Percentiles rank a stretch among this genome's conserved stretches.
Evolutionary conservation across 2,113 vertebrate genomes (phyloP).

Genomic region (Pipra filicauda): DNA sequence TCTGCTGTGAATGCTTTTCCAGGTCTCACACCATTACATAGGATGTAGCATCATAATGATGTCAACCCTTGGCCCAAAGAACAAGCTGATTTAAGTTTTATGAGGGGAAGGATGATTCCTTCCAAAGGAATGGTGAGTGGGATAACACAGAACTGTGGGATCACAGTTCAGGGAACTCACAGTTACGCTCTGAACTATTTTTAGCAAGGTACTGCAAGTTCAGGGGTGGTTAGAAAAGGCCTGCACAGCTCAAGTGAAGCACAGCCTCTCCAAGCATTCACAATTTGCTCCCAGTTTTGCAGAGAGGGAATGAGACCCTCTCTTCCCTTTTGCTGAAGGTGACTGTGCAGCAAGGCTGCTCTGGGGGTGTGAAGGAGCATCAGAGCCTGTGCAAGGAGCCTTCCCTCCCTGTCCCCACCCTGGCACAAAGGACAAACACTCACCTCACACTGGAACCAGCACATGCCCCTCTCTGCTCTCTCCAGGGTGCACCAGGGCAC

Average conservation of each 20-base stretch:
- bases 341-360: not conserved
- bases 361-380: not conserved
- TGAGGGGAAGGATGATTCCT: constrained; percentile 63
- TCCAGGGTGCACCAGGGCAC: not conserved
- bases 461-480: not conserved
- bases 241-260: not conserved
- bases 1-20: constrained; percentile 60
- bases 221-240: not conserved
- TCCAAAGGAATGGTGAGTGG: constrained; percentile 58
- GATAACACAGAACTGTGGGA: constrained; percentile 15
- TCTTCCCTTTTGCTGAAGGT: not conserved
- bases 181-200: constrained; percentile 14
- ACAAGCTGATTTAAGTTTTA: constrained; percentile 59
- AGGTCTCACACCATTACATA: constrained; percentile 61
- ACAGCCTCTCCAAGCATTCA: not conserved
- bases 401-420: not conserved
- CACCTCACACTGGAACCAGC: not conserved
- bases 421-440: not conserved
- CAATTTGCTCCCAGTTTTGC: not conserved
- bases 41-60: constrained; percentile 71
- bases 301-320: not conserved
- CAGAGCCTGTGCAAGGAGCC: not conserved
- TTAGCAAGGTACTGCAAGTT: constrained; percentile 35
- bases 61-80: constrained; percentile 64
- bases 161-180: constrained; percentile 23